A percentile compares a stretch with the other conserved stretches of the same genome.
phyloP scores from a whole-genome alignment of 2,888 invertebrate genomes.

The Drosophila rellima region DNA sequence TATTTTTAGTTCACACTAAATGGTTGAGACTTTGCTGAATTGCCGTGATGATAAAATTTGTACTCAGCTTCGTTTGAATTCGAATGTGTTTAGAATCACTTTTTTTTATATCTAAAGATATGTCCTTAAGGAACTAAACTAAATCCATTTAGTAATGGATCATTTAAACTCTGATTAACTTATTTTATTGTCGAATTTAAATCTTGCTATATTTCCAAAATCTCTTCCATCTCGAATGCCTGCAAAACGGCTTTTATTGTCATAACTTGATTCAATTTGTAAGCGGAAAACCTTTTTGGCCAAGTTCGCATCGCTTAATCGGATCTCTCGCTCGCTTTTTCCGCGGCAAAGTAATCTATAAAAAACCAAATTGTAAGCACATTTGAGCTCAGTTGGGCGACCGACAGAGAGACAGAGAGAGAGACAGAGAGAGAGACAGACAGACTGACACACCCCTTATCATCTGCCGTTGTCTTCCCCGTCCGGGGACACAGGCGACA shows the following conservation, averaged over 20 bases:
- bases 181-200: neutral
- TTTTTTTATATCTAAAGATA: too few relatives aligned
- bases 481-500: constrained; percentile 34
- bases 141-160: too few relatives aligned
- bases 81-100: too few relatives aligned
- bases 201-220: neutral
- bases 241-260: neutral
- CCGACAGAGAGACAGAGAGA: too few relatives aligned
- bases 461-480: constrained; percentile 5
- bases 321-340: constrained; percentile 2
- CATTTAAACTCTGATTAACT: neutral
- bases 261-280: constrained; percentile 3
- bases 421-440: neutral
- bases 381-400: constrained; percentile 16
- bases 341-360: constrained; percentile 22
- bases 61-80: too few relatives aligned
- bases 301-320: constrained; percentile 14
- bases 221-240: neutral
- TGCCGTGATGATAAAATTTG: too few relatives aligned
- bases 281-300: constrained; percentile 19
- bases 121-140: too few relatives aligned
- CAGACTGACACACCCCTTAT: constrained; percentile 28
- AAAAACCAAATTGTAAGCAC: constrained; percentile 18
- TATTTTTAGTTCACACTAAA: too few relatives aligned
- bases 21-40: too few relatives aligned